Base-by-base conservation (phyloP, 2,797 vertebrate species). In the Martes flavigula region DNA sequence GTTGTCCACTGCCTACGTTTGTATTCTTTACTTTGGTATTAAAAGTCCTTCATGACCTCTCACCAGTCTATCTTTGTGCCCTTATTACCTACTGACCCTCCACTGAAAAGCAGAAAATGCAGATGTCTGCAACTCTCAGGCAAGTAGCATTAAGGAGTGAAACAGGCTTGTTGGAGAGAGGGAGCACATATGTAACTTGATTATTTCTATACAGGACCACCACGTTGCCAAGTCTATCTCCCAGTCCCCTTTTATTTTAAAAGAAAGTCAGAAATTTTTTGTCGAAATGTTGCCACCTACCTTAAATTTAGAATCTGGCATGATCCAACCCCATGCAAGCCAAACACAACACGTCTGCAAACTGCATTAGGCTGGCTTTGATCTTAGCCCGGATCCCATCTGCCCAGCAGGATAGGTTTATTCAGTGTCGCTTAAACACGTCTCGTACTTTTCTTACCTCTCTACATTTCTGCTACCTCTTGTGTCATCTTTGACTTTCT, bases 261-360 rank as follows among this genome's bases (percentile, higher is more conserved):
- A 83, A 62, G 48, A 27, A 94, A 89, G 56, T 75, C 58, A 84
- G 43, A 87, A 87, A 25, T 62, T n/a, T 62, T 79, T 72, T 81
- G n/a, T 88, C 72, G 40, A 96, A 94, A 70, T 93, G 64, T 60
- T 87, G 94, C 83, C 91, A 81, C 43, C 88, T 93, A 48, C 77
- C 58, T 83, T 86, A 75, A 91, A 89, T 51, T 91, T 54, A 70
- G 66, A 92, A 89, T 23, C 40, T 18, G 3, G 8, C 43, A 6
- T 83, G 82, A 94, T 70, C 43, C 68, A 81, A 4, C 25, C 40
- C 66, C 75, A 58, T 25, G 66, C 17, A 62, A 88, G 73, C 88
- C 88, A 92, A 90, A 96, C 82, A 89, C 77, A 86, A 75, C 20
- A 25, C 3, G 23, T 62, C 92, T 95, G 62, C 64, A 75, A 72